These are phyloP conservation scores for Hylaeus anthracinus DNA, from an alignment of 1,140 invertebrate species.

Conservation along the genomic window DNA sequence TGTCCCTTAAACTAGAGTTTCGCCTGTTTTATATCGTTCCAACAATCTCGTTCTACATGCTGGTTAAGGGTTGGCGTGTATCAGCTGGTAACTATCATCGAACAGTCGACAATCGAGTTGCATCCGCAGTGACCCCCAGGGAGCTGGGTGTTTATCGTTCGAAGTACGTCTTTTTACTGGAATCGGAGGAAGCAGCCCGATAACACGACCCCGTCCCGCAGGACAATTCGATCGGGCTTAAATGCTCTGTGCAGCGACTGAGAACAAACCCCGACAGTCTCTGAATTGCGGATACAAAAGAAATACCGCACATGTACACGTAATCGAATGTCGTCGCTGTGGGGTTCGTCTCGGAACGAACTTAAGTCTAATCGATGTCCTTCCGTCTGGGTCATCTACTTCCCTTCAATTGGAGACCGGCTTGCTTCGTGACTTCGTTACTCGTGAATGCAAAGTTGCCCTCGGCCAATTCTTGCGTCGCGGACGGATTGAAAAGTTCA, in stretches of 20 bases:
- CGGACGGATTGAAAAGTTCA: not conserved
- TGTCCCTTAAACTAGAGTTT: too few relatives aligned
- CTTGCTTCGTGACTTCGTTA: not conserved
- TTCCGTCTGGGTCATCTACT: not conserved
- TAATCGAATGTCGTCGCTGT: slow-evolving; percentile 24
- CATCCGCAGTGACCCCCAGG: not conserved
- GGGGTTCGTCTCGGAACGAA: not conserved
- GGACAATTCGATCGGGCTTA: slow-evolving; percentile 31
- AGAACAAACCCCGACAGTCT: slow-evolving; percentile 18
- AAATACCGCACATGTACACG: not conserved
- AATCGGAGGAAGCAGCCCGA: slow-evolving; percentile 11
- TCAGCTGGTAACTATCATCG: not conserved
- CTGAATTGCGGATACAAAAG: slow-evolving; percentile 11
- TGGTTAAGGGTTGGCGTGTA: slow-evolving; percentile 2
- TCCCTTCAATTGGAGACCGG: not conserved
- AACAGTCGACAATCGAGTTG: not conserved
- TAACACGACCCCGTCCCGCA: slow-evolving; percentile 20
- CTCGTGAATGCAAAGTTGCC: not conserved
- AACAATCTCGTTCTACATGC: too few relatives aligned
- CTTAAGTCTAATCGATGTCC: slow-evolving; percentile 12
- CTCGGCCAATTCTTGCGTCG: not conserved
- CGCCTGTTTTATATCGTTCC: too few relatives aligned
- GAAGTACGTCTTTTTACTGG: not conserved
- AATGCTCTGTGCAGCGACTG: slow-evolving; percentile 24
- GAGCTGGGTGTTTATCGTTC: not conserved